Evolutionary conservation across 2,888 invertebrate species (phyloP).

Genomic region (Xestia xanthographa): DNA sequence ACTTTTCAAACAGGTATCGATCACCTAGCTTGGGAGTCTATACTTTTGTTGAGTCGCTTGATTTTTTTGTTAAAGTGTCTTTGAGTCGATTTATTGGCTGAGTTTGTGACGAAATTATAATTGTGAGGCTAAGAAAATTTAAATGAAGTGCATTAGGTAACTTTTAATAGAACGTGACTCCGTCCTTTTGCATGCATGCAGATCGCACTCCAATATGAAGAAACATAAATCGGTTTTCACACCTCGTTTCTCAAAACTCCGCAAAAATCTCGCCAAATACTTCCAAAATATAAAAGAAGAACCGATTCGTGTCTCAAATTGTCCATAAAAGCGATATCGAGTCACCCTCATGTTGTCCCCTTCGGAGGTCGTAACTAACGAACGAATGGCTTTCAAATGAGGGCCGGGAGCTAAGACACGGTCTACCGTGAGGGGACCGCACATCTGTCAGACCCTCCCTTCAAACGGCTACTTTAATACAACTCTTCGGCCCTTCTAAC

Average conservation of each 20-base stretch:
- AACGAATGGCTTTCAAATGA: constrained; percentile 74
- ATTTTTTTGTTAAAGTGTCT: constrained; percentile 26
- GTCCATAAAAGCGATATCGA: constrained; percentile 75
- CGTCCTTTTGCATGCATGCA: not conserved
- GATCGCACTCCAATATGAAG: constrained; percentile 7
- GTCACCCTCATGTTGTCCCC: constrained; percentile 74
- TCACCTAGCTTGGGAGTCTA: constrained; percentile 22
- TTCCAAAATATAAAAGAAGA: constrained; percentile 68
- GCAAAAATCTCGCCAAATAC: constrained; percentile 48
- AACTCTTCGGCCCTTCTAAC: constrained; percentile 64
- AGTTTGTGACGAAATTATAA: not conserved
- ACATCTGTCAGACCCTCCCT: constrained; percentile 72
- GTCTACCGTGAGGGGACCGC: constrained; percentile 68
- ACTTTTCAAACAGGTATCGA: constrained; percentile 58
- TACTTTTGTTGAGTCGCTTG: constrained; percentile 3
- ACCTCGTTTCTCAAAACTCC: constrained; percentile 30
- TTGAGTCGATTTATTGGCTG: constrained; percentile 17
- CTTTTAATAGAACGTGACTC: not conserved
- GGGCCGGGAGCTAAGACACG: constrained; percentile 65
- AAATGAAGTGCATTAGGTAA: not conserved
- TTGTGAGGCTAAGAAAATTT: not conserved
- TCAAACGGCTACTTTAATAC: constrained; percentile 60
- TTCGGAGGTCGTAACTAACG: constrained; percentile 79
- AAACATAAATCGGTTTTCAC: constrained; percentile 28
- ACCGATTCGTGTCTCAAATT: constrained; percentile 74